Conservation (phyloP, 2,888 invertebrate species). For the Pterostichus niger region DNA sequence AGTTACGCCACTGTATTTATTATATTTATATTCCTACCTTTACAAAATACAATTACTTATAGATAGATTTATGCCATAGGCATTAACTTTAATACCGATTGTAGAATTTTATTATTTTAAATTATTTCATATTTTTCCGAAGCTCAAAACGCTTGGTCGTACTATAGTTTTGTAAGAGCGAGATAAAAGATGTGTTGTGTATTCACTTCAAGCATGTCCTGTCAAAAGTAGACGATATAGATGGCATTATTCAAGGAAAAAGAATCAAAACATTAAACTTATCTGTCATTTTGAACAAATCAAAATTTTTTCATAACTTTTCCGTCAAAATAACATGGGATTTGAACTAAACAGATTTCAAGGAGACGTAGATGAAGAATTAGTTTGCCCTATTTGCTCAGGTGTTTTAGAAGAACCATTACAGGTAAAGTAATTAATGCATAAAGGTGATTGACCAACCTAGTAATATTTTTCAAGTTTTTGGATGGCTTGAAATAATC, state of each 20-base stretch:
- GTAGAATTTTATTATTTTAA: too few species aligned
- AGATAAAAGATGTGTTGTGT: slow-evolving; percentile 14
- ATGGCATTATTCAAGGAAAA: slow-evolving; percentile 54
- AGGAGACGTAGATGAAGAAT: slow-evolving; percentile 97
- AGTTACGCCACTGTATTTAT: too few species aligned
- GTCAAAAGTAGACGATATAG: slow-evolving; percentile 18
- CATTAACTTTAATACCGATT: too few species aligned
- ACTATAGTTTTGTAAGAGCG: not conserved
- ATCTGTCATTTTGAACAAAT: slow-evolving; percentile 53
- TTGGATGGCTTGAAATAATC: not conserved
- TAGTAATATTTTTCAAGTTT: slow-evolving; percentile 14
- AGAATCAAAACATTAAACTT: slow-evolving; percentile 54
- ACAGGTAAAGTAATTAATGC: slow-evolving; percentile 82
- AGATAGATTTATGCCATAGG: too few species aligned
- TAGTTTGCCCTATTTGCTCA: slow-evolving; percentile 97
- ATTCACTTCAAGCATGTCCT: slow-evolving; percentile 5
- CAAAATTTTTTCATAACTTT: slow-evolving; percentile 16
- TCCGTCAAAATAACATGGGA: slow-evolving; percentile 85
- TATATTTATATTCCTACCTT: too few species aligned
- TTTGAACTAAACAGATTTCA: slow-evolving; percentile 96
- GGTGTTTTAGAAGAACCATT: slow-evolving; percentile 96
- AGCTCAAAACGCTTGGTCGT: too few species aligned
- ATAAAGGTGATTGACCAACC: slow-evolving; percentile 58
- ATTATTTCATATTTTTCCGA: too few species aligned
- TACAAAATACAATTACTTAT: too few species aligned